These are phyloP conservation scores for Otolemur crassicaudatus DNA, from an alignment of 2,797 vertebrate species.

Conservation along the genomic window DNA sequence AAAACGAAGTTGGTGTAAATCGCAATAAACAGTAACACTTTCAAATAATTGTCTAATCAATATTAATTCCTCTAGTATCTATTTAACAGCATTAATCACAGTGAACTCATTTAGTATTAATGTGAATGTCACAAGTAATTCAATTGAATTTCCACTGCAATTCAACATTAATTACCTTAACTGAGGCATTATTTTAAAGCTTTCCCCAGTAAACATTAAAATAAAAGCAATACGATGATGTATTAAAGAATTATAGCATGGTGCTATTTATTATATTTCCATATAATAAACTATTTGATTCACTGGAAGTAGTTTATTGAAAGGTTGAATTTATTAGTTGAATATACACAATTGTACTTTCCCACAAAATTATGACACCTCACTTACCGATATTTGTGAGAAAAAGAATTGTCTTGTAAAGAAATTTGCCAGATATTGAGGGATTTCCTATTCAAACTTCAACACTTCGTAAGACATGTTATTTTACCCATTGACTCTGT, in stretches of 20 bases:
- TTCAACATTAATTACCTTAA: constrained; percentile 82
- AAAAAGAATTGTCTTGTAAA: background rate
- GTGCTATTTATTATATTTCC: background rate
- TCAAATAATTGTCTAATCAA: constrained; percentile 87
- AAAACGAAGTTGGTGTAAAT: constrained; percentile 74
- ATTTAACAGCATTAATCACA: constrained; percentile 85
- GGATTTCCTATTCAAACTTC: background rate
- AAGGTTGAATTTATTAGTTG: background rate
- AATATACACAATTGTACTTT: background rate
- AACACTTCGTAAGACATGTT: background rate
- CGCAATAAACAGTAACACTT: constrained; percentile 81
- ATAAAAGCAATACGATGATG: constrained; percentile 72
- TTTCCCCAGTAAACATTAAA: constrained; percentile 49
- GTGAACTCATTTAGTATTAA: constrained; percentile 81
- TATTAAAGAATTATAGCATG: constrained; percentile 12
- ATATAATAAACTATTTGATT: constrained; percentile 24
- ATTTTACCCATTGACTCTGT: background rate
- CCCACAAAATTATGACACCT: background rate
- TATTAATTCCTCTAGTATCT: constrained; percentile 84
- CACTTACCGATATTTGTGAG: background rate
- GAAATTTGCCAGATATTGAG: background rate
- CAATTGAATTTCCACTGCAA: constrained; percentile 79
- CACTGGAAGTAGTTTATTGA: background rate
- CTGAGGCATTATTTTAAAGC: constrained; percentile 67
- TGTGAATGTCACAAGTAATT: constrained; percentile 79